Evolutionary conservation across 2,797 vertebrate species (phyloP).

Genomic region (Lepidocolaptes lacrymiger): DNA sequence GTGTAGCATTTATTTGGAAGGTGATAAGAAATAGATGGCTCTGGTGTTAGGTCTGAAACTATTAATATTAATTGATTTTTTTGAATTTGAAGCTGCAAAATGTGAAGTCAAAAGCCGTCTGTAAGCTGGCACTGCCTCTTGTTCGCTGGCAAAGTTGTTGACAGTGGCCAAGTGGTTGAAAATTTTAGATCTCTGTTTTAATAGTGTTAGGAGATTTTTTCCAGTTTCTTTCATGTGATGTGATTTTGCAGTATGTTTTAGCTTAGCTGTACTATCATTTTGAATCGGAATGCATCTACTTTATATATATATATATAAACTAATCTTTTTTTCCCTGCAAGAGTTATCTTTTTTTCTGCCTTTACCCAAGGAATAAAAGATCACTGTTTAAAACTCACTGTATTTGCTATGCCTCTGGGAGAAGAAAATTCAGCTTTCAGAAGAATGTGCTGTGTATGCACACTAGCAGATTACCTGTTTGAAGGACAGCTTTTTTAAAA

Average conservation of each 20-base stretch:
- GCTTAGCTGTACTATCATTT: not conserved
- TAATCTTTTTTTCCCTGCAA: not conserved
- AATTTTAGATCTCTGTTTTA: not conserved
- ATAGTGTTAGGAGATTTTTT: not conserved
- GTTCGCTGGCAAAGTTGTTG: not conserved
- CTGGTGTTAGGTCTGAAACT: not conserved
- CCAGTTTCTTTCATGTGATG: not conserved
- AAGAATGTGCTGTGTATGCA: not conserved
- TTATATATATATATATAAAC: not conserved
- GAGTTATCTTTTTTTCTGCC: rapidly evolving
- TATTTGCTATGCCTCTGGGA: not conserved
- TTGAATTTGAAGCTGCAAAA: not conserved
- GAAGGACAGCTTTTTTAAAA: not conserved
- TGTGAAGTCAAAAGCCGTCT: not conserved
- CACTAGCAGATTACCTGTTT: not conserved
- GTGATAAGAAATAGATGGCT: not conserved
- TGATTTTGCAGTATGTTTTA: not conserved
- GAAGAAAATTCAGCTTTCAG: not conserved
- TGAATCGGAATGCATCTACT: not conserved
- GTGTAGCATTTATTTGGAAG: not conserved
- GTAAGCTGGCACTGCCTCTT: not conserved
- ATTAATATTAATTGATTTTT: not conserved
- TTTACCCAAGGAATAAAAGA: not conserved
- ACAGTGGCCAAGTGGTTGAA: not conserved
- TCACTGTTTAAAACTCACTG: not conserved